Percentiles rank a stretch among this genome's conserved stretches.
Conservation (phyloP, 1,140 invertebrate genomes). For the Drosophila kepulauana region DNA sequence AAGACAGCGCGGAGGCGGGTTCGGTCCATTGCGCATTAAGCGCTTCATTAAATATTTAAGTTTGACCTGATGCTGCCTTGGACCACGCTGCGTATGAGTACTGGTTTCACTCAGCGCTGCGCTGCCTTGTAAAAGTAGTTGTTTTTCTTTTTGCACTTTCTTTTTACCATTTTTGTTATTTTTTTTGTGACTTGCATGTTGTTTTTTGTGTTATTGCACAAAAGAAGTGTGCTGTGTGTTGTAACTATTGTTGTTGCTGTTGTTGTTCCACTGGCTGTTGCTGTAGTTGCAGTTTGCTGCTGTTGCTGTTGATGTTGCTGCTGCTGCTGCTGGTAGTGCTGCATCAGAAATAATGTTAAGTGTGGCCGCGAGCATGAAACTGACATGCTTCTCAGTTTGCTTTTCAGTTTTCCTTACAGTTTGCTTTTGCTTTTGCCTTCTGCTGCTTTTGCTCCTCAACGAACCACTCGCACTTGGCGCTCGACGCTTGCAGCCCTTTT, state of each 20-base stretch:
- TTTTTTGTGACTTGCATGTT: slow-evolving; percentile 28
- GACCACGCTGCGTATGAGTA: slow-evolving; percentile 69
- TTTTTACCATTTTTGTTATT: slow-evolving; percentile 12
- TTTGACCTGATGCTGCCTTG: slow-evolving; percentile 58
- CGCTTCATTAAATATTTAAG: slow-evolving; percentile 83
- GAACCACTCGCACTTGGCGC: slow-evolving; percentile 27
- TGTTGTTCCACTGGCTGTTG: not conserved
- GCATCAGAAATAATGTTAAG: slow-evolving; percentile 83
- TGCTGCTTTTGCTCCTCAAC: slow-evolving; percentile 30
- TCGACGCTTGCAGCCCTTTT: slow-evolving; percentile 17
- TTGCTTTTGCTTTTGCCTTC: slow-evolving; percentile 53
- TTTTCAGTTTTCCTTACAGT: slow-evolving; percentile 39
- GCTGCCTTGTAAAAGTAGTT: slow-evolving; percentile 33
- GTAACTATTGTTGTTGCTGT: slow-evolving; percentile 29
- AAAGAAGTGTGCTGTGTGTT: slow-evolving; percentile 39
- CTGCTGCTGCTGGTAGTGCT: slow-evolving; percentile 51
- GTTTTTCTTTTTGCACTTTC: not conserved
- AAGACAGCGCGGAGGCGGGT: slow-evolving; percentile 49
- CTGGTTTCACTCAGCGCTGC: slow-evolving; percentile 24
- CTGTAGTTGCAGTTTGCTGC: slow-evolving; percentile 33
- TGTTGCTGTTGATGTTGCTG: slow-evolving; percentile 49
- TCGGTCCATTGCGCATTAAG: slow-evolving; percentile 64
- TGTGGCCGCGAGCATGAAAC: slow-evolving; percentile 78
- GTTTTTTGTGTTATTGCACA: slow-evolving; percentile 39
- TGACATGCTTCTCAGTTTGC: slow-evolving; percentile 76